These are phyloP conservation scores for Pelecanus crispus DNA, from an alignment of 2,113 vertebrate genomes.

Conservation along the genomic window DNA sequence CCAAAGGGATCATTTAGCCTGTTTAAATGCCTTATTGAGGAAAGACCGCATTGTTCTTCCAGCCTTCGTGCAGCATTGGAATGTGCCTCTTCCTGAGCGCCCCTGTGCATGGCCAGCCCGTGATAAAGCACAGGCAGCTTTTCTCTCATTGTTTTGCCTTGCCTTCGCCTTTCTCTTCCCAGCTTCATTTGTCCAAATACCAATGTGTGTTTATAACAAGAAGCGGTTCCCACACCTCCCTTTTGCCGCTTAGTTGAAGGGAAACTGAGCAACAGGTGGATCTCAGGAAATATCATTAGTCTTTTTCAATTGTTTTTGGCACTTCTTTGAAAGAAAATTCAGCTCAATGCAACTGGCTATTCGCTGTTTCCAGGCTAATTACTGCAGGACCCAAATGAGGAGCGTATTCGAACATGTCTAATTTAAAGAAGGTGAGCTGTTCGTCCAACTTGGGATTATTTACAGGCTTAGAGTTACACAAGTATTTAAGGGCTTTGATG, in stretches of 20 bases:
- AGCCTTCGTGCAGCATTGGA: background rate
- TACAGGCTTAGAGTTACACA: background rate
- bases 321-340: conserved; percentile 45
- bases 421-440: conserved; percentile 5
- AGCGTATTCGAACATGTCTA: background rate
- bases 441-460: background rate
- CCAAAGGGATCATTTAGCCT: conserved; percentile 57
- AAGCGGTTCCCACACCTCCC: conserved; percentile 5
- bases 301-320: conserved; percentile 41
- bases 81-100: conserved; percentile 40
- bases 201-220: conserved; percentile 59
- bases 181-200: background rate
- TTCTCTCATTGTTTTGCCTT: conserved; percentile 23
- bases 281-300: conserved; percentile 54
- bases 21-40: conserved; percentile 56
- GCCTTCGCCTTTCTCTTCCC: background rate
- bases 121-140: conserved; percentile 39
- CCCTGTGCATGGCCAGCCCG: background rate
- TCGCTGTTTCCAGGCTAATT: conserved; percentile 30
- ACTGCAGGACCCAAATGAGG: background rate
- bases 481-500: background rate
- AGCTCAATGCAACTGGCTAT: background rate
- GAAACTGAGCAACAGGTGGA: conserved; percentile 59
- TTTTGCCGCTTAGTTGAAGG: conserved; percentile 49
- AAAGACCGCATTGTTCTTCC: conserved; percentile 50